Conservation (phyloP, 1,140 invertebrate genomes). For the Scylla paramamosain region DNA sequence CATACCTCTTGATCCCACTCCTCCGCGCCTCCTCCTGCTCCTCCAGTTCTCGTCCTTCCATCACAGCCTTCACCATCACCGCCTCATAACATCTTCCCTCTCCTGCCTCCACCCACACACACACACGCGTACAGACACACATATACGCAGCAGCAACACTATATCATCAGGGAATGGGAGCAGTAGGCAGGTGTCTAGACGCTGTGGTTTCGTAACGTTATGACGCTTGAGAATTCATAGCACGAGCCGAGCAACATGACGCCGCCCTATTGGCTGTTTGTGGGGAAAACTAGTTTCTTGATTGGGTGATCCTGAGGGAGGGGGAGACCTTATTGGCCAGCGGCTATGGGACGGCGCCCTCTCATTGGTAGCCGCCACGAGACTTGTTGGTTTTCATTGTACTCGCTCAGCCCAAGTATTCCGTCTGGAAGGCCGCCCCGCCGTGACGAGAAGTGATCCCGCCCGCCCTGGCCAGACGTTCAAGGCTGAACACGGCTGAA, state of each 20-base stretch:
- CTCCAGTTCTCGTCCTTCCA: not conserved
- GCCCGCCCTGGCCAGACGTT: not conserved
- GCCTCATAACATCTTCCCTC: not conserved
- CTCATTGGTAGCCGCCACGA: not conserved
- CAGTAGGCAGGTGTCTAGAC: no score
- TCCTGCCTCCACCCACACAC: not conserved
- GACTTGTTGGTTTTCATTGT: slow-evolving; percentile 12
- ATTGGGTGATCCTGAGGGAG: not conserved
- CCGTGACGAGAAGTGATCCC: not conserved
- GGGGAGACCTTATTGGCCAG: not conserved
- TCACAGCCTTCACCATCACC: not conserved
- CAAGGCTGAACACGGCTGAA: not conserved
- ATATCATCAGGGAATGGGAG: no score
- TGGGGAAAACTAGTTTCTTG: not conserved
- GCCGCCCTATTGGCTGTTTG: slow-evolving; percentile 7
- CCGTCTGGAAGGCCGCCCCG: not conserved
- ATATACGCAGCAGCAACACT: no score
- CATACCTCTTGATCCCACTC: not conserved
- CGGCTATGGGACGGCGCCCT: not conserved
- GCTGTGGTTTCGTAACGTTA: no score
- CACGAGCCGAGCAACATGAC: not conserved
- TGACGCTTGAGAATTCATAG: not conserved
- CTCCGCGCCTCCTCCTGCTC: not conserved
- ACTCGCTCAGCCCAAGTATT: not conserved
- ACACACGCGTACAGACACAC: no score